These are phyloP conservation scores for Paraescarpia echinospica DNA, from an alignment of 1,140 invertebrate species.

Conservation along the genomic window DNA sequence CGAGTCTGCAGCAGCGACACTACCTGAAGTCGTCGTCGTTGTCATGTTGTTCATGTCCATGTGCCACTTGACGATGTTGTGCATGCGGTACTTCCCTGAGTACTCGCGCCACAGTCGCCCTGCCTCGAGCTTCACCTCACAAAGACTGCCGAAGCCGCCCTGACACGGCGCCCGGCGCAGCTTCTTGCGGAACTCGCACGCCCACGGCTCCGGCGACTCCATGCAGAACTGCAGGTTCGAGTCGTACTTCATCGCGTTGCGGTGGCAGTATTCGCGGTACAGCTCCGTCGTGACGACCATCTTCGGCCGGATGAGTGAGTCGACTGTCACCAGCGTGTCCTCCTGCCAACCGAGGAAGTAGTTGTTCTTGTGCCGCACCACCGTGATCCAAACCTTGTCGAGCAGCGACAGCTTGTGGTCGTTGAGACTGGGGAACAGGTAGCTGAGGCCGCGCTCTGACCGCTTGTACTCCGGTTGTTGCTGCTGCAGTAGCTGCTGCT, in stretches of 20 bases:
- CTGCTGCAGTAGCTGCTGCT: not conserved
- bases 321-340: constrained; percentile 27
- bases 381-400: constrained; percentile 29
- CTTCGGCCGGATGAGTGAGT: constrained; percentile 29
- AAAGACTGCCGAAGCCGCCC: constrained; percentile 32
- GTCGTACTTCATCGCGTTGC: constrained; percentile 32
- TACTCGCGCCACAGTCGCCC: constrained; percentile 25
- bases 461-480: constrained; percentile 21
- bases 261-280: constrained; percentile 32
- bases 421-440: constrained; percentile 24
- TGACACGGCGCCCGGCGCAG: constrained; percentile 20
- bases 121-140: constrained; percentile 26
- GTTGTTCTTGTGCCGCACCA: constrained; percentile 32
- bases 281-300: constrained; percentile 29
- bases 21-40: not conserved
- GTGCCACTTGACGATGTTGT: constrained; percentile 30
- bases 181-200: constrained; percentile 29
- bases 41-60: constrained; percentile 27
- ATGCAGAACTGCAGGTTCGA: constrained; percentile 31
- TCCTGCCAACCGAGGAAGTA: constrained; percentile 32
- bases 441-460: constrained; percentile 25
- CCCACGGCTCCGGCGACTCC: constrained; percentile 33
- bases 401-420: constrained; percentile 24
- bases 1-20: not conserved
- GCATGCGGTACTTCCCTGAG: constrained; percentile 30